Conservation (phyloP, 2,113 vertebrate genomes). For the Anhinga rufa region DNA sequence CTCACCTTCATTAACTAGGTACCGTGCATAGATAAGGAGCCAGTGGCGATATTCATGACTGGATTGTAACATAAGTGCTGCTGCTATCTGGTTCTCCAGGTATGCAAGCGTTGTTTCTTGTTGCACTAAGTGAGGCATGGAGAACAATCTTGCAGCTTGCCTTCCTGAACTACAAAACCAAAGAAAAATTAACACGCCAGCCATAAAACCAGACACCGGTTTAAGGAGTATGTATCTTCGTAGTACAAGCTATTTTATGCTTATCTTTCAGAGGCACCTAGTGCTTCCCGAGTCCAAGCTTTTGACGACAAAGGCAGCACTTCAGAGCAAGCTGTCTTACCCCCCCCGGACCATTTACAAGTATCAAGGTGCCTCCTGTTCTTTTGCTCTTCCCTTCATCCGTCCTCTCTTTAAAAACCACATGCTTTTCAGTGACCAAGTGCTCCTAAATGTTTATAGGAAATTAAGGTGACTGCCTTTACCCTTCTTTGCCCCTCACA, state of each 20-base stretch:
- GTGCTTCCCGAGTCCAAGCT: not conserved
- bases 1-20: constrained; percentile 97
- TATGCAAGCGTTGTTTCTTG: constrained; percentile 92
- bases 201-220: not conserved
- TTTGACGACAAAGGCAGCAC: not conserved
- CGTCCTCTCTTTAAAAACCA: not conserved
- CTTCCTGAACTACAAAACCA: constrained; percentile 81
- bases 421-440: not conserved
- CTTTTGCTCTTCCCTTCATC: not conserved
- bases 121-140: constrained; percentile 91
- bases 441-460: not conserved
- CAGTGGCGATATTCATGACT: constrained; percentile 92
- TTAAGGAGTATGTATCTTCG: not conserved
- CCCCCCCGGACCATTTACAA: not conserved
- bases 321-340: not conserved
- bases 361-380: not conserved
- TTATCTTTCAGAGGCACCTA: not conserved
- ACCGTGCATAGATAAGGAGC: constrained; percentile 96
- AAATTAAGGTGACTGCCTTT: not conserved
- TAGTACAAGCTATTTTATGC: not conserved
- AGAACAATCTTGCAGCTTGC: constrained; percentile 90
- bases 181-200: not conserved
- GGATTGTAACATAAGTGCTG: constrained; percentile 86
- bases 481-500: not conserved
- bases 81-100: constrained; percentile 93